Base-by-base conservation (phyloP, 2,797 vertebrate species). In the Hipposideros larvatus region DNA sequence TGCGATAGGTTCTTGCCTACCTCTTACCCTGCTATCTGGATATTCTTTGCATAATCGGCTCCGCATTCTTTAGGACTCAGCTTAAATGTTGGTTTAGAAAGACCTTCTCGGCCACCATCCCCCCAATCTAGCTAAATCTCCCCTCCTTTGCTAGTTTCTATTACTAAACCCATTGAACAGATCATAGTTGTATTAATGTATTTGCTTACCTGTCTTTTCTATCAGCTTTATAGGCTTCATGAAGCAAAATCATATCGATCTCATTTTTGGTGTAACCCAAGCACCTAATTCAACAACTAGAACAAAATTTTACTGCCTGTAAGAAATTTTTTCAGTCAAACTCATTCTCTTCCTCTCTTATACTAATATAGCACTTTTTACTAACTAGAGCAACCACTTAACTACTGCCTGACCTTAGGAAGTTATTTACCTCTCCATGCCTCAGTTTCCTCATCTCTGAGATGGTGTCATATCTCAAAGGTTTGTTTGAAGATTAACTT, bases 171-270 rank as follows among this genome's bases (percentile, higher is more conserved):
- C 26, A 31, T 34, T 84, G 66, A 26, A 68, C 31, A 66, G 18
- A 46, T 93, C 34, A 61, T 37, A 82, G 24, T 78, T 91, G 21
- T 77, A 86, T 51, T 85, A 84, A 71, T 48, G 51, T 77, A 55
- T 75, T 80, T 92, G 21, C n/a, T 95, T 90, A 66, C 28, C 53
- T 75, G 37, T 82, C 55, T 92, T 90, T 95, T 5, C 21, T 37
- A 11, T 61, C 86, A 92, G 28, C 73, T 26, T 37, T 91, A 0
- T 66, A 65, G 55, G 11, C 55, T 88, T 90, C 21, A 41, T 84
- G 63, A 41, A 84, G 34, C 18, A 90, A 85, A 77, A 66, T 16
- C 48, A 79, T 85, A 26, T 70, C 6, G 87, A 0, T 85, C 55
- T 88, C n/a, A 82, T 86, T 91, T n/a, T 53, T 93, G 55, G 48